Evolutionary conservation across 2,797 vertebrate genomes (phyloP), one percentile per base, ranked within the genome.

Genomic region (Toxotes lorentzi): DNA sequence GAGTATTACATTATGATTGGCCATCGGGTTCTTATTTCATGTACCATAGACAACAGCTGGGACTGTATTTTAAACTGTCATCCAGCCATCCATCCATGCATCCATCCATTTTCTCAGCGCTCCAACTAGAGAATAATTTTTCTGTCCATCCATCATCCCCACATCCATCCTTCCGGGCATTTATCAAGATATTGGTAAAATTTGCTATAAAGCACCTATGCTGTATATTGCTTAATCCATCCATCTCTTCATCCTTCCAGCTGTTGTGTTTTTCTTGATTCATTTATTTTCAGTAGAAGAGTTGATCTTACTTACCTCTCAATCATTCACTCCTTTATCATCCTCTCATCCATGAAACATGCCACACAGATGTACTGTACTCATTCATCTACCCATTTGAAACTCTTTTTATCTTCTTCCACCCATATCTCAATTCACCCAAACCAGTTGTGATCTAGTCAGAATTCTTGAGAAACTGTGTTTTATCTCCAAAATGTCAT

Each of bases 21-120:
- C 82, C 89, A 89, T 91, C 71, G 1, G 87, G 86, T 91, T 91
- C 74, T 76, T 57, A 81, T 91, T 91, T 88, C 38, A 76, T 86
- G 88, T 79, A 59, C 65, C 71, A 77, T 24, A 65, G 86, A 83
- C 70, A 81, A 78, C 88, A 89, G 84, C 86, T 89, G 88, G 53
- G 62, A 38, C 47, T 32, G 30, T 60, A 62, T 71, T 82, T 73
- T 60, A 77, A 76, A 41, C 73, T 14, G 58, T 65, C 66, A 72
- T 78, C 76, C 67, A 78, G 69, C 47, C 51, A 56, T 83, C 59
- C 51, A 47, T 78, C 63, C 47, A 68, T 74, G 73, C 68, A 60
- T 58, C 41, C 41, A 35, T 63, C 47, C 45, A 27, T 65, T 53
- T 21, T 38, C 24, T 38, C 4, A 30, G 14, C 51, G 17, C 66